phyloP scores from a whole-genome alignment of 1,140 invertebrate genomes.

The Zaprionus ornatus region DNA sequence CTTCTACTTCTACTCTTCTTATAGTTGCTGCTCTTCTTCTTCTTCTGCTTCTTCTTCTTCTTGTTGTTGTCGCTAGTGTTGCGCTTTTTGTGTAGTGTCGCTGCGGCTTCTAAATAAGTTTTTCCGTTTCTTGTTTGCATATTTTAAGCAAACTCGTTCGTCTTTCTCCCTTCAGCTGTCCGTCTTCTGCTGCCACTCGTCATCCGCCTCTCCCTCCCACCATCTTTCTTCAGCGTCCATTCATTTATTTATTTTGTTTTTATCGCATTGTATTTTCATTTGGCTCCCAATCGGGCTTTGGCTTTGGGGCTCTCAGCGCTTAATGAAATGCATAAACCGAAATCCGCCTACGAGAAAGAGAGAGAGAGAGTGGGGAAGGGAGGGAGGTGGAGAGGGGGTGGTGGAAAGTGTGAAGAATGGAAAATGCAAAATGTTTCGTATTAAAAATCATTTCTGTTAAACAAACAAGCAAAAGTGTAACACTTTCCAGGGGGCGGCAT shows the following conservation, averaged over 20 bases:
- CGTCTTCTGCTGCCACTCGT: constrained; percentile 3
- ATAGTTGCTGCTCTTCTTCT: constrained; percentile 23
- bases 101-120: constrained; percentile 78
- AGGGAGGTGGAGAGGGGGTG: not conserved
- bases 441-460: constrained; percentile 73
- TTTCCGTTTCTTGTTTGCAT: constrained; percentile 80
- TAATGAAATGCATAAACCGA: constrained; percentile 78
- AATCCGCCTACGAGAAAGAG: not conserved
- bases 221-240: constrained; percentile 35
- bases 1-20: constrained; percentile 13
- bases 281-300: constrained; percentile 39
- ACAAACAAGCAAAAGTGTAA: constrained; percentile 53
- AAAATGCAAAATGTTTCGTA: constrained; percentile 50
- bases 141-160: constrained; percentile 60
- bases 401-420: too few species aligned
- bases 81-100: constrained; percentile 50
- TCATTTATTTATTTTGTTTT: constrained; percentile 67
- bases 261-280: constrained; percentile 57
- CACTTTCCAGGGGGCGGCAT: not conserved
- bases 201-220: constrained; percentile 15
- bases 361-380: not conserved
- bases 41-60: constrained; percentile 17
- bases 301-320: constrained; percentile 46
- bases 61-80: constrained; percentile 33
- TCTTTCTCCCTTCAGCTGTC: not conserved